Evolutionary conservation across 2,797 vertebrate genomes (phyloP).

Genomic region (Cetoscarus ocellatus): DNA sequence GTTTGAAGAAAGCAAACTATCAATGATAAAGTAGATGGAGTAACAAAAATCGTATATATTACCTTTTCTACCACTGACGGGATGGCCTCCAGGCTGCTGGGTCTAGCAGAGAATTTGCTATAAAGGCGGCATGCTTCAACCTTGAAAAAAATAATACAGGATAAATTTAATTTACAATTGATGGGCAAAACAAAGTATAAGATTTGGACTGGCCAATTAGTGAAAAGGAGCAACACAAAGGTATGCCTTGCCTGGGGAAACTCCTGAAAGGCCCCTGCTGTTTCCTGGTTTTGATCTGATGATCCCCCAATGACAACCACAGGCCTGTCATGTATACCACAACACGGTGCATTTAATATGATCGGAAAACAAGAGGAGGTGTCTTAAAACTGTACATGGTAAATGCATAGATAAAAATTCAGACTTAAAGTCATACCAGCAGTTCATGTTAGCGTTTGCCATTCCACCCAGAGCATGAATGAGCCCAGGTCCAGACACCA

Average conservation of each 20-base stretch:
- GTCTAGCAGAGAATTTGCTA: conserved; percentile 93
- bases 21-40: not conserved
- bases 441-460: conserved; percentile 96
- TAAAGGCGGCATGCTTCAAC: conserved; percentile 96
- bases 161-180: not conserved
- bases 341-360: not conserved
- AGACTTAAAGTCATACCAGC: conserved; percentile 86
- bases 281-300: conserved; percentile 93
- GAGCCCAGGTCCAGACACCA: conserved; percentile 96
- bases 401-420: not conserved
- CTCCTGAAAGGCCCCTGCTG: conserved; percentile 97
- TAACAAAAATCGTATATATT: not conserved
- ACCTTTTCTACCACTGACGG: conserved; percentile 96
- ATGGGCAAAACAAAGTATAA: not conserved
- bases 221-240: not conserved
- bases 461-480: conserved; percentile 95
- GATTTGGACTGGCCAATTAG: too few relatives aligned
- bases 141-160: conserved; percentile 69
- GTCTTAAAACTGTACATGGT: not conserved
- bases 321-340: conserved; percentile 85
- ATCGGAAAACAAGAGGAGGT: not conserved
- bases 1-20: not conserved
- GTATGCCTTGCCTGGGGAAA: conserved; percentile 90
- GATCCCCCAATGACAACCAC: conserved; percentile 96
- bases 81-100: conserved; percentile 90